phyloP scores from a whole-genome alignment of 2,888 invertebrate species.

The Phengaris alcon region DNA sequence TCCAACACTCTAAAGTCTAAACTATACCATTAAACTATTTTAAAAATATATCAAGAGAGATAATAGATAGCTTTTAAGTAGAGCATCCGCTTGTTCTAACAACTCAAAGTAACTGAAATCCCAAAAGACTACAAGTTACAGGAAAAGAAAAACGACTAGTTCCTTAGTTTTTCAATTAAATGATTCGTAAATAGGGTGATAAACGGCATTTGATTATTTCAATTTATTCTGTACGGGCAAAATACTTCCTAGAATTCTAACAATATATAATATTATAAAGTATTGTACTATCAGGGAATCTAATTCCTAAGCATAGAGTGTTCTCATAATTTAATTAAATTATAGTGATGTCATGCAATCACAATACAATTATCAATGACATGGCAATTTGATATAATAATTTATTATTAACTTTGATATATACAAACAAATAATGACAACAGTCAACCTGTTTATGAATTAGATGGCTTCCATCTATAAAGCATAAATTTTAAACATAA shows the following conservation, averaged over 20 bases:
- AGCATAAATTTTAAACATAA: no score
- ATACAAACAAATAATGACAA: no score
- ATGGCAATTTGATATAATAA: no score
- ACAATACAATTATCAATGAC: no score
- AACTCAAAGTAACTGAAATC: background rate
- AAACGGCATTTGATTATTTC: background rate
- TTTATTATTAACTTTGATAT: no score
- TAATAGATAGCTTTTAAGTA: slow-evolving; percentile 6
- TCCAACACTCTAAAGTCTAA: background rate
- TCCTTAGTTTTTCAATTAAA: slow-evolving; percentile 11
- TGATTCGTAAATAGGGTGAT: slow-evolving; percentile 8
- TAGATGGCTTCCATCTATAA: no score
- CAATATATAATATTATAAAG: background rate
- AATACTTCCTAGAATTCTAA: background rate
- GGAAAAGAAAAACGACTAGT: background rate
- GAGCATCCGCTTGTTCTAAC: slow-evolving; percentile 3
- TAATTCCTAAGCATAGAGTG: no score
- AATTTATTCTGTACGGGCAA: background rate
- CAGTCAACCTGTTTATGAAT: no score
- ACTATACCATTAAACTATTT: slow-evolving; percentile 10
- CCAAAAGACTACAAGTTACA: slow-evolving; percentile 1
- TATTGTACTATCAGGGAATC: no score
- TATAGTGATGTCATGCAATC: no score
- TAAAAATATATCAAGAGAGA: background rate
- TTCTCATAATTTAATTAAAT: no score